Base-by-base conservation (phyloP, 2,888 invertebrate species). In the Thecophora atra region DNA sequence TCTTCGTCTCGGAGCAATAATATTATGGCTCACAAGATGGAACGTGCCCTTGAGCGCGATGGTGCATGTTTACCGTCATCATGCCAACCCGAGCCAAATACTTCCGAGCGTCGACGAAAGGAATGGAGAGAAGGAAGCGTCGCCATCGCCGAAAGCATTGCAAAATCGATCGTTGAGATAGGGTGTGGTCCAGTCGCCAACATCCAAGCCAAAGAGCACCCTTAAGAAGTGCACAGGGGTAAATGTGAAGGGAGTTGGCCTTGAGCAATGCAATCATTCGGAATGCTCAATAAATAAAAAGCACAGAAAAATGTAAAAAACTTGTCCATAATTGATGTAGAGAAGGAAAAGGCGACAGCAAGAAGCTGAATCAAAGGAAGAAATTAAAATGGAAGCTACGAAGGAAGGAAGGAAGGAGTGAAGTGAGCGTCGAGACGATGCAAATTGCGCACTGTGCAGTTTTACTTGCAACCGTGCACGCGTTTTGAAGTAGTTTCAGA, bases 111-210 rank as follows among this genome's bases (percentile, higher is more conserved):
- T n/a, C 19, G 28, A 19, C 42, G 63, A 37, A 7, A 19, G n/a
- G 15, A 47, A 30, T 17, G 17, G 37, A 54, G 37, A 52, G 28
- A 17, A 56, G 37, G 24, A 37, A 30, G 47, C 5, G 60, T 19
- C 13, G 21, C 42, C 24, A n/a, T 17, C 21, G 21, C 17, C 21
- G n/a, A 56, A 67, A 60, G 30, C 67, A 68, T 42, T 58, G 71
- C 68, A 77, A 78, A 77, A 78, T 76, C 76, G 74, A 78, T 77
- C 65, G 73, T 76, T 76, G 76, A 52, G 78, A 77, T 78, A 76
- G 78, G 78, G 77, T 78, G 78, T 76, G 78, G 76, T 78, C 77
- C 76, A 26, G 58, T 24, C 26, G 6, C 24, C 26, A 13, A 26
- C 28, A 28, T 58, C n/a, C 37, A 51, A 75, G 75, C 76, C 77